phyloP scores from a whole-genome alignment of 2,113 vertebrate genomes.

The Pungitius pungitius region DNA sequence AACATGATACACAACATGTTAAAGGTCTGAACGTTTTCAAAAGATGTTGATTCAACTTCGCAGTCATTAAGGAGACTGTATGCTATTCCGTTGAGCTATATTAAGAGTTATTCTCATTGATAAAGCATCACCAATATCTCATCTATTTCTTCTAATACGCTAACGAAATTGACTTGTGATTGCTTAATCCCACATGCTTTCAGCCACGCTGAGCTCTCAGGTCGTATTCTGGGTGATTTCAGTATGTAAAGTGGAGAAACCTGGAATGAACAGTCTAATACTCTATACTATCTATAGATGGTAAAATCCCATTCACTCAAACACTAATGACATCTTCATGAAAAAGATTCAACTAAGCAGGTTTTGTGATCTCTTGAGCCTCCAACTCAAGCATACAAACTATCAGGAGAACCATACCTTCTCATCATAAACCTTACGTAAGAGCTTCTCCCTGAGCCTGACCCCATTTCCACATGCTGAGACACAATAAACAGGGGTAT shows the following conservation, averaged over 20 bases:
- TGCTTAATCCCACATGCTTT: no score
- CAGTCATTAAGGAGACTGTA: neutral
- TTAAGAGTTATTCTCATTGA: neutral
- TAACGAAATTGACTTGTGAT: no score
- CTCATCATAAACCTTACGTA: conserved; percentile 10
- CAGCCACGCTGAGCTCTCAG: no score
- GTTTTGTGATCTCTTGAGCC: neutral
- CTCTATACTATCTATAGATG: neutral
- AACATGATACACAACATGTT: neutral
- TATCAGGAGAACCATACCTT: neutral
- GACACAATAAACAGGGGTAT: conserved; percentile 36
- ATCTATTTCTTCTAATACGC: no score
- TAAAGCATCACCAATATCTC: neutral
- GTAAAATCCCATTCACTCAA: neutral
- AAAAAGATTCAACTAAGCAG: neutral
- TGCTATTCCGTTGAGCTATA: neutral
- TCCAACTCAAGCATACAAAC: conserved; percentile 3
- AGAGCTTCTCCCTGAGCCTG: conserved; percentile 18
- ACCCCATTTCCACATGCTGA: conserved; percentile 60
- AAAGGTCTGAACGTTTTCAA: neutral
- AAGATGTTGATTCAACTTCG: neutral
- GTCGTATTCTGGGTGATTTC: neutral
- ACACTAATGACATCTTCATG: neutral
- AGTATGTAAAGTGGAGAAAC: neutral
- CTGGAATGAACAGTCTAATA: neutral